Conservation (phyloP, 2,113 vertebrate genomes). For the Zosterops japonicus region DNA sequence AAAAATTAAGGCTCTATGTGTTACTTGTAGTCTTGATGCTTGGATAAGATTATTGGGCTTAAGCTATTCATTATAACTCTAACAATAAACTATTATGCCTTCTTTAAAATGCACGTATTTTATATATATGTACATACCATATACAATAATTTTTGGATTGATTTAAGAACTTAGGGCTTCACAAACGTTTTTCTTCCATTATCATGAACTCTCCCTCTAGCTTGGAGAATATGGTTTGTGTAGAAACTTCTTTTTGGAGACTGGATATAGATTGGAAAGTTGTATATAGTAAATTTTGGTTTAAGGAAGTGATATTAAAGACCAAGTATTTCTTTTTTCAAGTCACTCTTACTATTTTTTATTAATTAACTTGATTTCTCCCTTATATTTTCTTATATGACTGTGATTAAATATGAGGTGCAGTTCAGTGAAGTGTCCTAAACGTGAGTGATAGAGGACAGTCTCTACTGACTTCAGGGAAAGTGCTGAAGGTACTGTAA, state of each 20-base stretch:
- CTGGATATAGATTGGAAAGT: neutral
- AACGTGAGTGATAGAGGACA: neutral
- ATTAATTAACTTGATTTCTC: neutral
- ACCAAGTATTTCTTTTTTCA: neutral
- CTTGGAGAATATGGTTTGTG: neutral
- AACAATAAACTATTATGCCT: neutral
- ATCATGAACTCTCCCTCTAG: neutral
- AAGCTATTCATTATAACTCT: neutral
- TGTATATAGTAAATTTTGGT: neutral
- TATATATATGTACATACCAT: neutral
- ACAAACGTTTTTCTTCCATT: slow-evolving; percentile 21
- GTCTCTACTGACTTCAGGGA: neutral
- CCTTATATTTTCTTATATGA: neutral
- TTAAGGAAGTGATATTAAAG: neutral
- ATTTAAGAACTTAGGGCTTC: slow-evolving; percentile 21
- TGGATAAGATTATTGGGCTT: neutral
- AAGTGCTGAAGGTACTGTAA: neutral
- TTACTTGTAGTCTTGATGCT: neutral
- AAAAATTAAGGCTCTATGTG: neutral
- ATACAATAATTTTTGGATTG: neutral
- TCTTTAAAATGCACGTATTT: neutral
- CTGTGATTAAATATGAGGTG: neutral
- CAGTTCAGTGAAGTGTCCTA: neutral
- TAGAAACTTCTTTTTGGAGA: neutral
- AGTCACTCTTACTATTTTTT: neutral